Base-by-base conservation (phyloP, 2,888 invertebrate species). In the Chrysodeixis includens region DNA sequence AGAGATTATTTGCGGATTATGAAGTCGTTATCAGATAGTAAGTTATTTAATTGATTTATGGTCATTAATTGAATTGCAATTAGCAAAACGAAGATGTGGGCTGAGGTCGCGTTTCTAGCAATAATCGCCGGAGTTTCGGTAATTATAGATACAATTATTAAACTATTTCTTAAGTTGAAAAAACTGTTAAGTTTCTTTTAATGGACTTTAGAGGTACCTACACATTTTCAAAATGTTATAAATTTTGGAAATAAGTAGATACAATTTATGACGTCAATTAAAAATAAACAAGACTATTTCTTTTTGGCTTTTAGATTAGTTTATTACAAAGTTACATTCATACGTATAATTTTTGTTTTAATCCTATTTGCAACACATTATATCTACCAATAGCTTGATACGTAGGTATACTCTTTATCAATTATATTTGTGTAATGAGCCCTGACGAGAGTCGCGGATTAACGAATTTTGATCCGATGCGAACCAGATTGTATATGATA, bases 81-180 rank as follows among this genome's bases (percentile, higher is more conserved):
- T 18, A 20, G 9, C 46, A 20, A 20, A 9, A 0, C 26, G 51
- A 55, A 60, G 56, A 77, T 76, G 79, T 82, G 81, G 85, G 60
- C 82, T 63, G 79, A 78, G 62, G 71, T 86, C 62, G 81, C 87
- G 76, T 79, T 82, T 59, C 67, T 88, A 16, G 75, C 81, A 68
- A 70, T 83, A 9, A 26, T 82, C 5, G 81, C 80, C 54, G 84
- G 80, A 14, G 68, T 67, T 46, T 78, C 77, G 89, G 90, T 90
- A 86, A 58, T 54, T 57, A 40, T 56, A 18, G 7, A 3, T 14
- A 49, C 44, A n/a, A 7, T 4, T 16, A 16, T 49, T 9, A 10
- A 10, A 1, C 5, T 49, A 10, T 0, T 18, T 49, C 4, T 20
- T 10, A 49, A 0, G 7, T 20, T 49, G 8, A 10, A 2, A 20